phyloP scores from a whole-genome alignment of 1,140 invertebrate genomes.

The Onthophagus taurus region DNA sequence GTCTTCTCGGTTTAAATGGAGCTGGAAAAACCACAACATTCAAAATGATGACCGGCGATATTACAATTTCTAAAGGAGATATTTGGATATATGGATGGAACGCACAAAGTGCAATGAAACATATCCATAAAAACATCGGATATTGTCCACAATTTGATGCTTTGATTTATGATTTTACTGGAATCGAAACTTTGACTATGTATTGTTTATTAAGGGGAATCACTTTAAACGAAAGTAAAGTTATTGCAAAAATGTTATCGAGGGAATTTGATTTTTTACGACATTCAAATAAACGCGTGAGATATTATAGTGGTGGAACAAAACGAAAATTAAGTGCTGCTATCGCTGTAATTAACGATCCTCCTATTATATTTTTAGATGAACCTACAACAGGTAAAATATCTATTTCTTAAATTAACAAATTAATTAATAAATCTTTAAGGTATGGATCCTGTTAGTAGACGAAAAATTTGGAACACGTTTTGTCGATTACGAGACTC shows the following conservation, averaged over 20 bases:
- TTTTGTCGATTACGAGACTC: conserved; percentile 48
- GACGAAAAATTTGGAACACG: conserved; percentile 69
- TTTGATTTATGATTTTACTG: conserved; percentile 69
- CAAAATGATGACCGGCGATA: conserved; percentile 81
- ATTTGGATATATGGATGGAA: conserved; percentile 38
- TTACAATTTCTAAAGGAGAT: conserved; percentile 40
- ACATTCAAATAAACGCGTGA: conserved; percentile 46
- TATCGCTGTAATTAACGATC: conserved; percentile 84
- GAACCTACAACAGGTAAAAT: conserved; percentile 62
- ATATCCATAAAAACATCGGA: conserved; percentile 53
- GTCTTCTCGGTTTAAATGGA: conserved; percentile 80
- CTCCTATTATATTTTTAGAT: conserved; percentile 79
- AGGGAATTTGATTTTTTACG: conserved; percentile 42
- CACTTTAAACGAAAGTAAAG: conserved; percentile 36
- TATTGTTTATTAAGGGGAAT: conserved; percentile 69
- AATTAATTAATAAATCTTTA: background rate
- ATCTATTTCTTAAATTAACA: background rate
- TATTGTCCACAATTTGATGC: conserved; percentile 84
- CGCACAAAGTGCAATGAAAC: conserved; percentile 43
- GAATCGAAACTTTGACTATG: conserved; percentile 64
- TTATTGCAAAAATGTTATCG: conserved; percentile 35
- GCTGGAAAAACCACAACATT: conserved; percentile 74
- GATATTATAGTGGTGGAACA: conserved; percentile 81
- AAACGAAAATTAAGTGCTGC: conserved; percentile 92
- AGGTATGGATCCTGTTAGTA: conserved; percentile 77